Percentiles rank a stretch among this genome's conserved stretches.
These are phyloP conservation scores for Xestoiulus laeticollis DNA, from an alignment of 2,888 invertebrate species.

Conservation along the genomic window DNA sequence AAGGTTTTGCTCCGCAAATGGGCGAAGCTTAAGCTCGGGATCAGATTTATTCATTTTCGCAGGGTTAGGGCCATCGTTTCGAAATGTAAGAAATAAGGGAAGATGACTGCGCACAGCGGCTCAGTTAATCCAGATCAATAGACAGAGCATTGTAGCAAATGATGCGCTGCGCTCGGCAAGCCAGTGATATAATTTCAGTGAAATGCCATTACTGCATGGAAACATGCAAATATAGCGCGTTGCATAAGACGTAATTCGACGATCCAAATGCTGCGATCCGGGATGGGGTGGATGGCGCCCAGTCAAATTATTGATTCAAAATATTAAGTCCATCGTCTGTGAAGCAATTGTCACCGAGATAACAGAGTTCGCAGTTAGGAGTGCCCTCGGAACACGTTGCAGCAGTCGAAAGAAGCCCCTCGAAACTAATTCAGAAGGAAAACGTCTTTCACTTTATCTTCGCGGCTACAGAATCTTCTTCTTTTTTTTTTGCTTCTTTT, in stretches of 20 bases:
- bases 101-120: not conserved
- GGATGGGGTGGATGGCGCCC: not conserved
- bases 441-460: not conserved
- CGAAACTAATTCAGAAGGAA: conserved; percentile 19
- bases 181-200: conserved; percentile 12
- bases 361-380: conserved; percentile 48
- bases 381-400: conserved; percentile 6
- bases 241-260: not conserved
- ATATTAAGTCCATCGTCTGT: conserved; percentile 47
- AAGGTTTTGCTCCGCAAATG: not conserved
- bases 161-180: not conserved
- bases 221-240: conserved; percentile 1
- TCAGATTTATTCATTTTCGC: not conserved
- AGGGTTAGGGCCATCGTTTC: not conserved
- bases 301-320: not conserved
- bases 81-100: not conserved
- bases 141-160: not conserved
- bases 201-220: not conserved
- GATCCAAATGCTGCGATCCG: not conserved
- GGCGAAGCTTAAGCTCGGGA: not conserved
- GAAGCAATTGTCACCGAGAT: conserved; percentile 49
- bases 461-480: not conserved
- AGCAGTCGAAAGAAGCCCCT: not conserved
- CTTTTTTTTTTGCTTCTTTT: not conserved
- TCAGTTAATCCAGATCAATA: not conserved